Evolutionary conservation across 2,113 vertebrate species (phyloP), one percentile per base, ranked within the genome.

Genomic region (Menidia beryllina): DNA sequence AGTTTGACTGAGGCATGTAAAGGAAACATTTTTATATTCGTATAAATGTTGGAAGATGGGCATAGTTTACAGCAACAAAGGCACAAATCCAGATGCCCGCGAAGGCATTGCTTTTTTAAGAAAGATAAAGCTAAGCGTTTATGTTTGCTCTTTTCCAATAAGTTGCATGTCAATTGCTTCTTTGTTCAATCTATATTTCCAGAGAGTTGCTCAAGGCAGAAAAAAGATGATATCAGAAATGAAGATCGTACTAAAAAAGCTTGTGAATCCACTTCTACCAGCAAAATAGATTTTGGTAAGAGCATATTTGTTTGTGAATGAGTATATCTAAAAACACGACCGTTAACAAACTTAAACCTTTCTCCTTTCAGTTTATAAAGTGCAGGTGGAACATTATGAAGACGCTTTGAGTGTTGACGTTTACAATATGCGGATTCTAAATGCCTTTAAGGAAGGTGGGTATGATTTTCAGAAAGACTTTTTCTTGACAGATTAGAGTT

Each of bases 161-260:
- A n/a, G n/a, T n/a, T n/a, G n/a, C n/a, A n/a, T n/a, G n/a, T n/a
- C n/a, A n/a, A n/a, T n/a, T n/a, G n/a, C n/a, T 43, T 55, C 3
- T 55, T 2, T 20, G 1, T 12, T 9, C 53, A 20, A 7, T 69
- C 0, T 77, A 27, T 60, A 14, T 66, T 74, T 2, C 0, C 85
- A 97, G 96, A 97, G 77, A 94, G 88, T 80, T 97, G 96, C 88
- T 95, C 93, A 67, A 54, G 91, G 53, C 91, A 76, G 48, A 93
- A 89, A 0, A 88, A 89, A 2, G 2, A 21, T 0, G 30, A 84
- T 0, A 67, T 75, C 12, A 0, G 1, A 21, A 17, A 43, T 74
- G 23, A 77, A 0, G 68, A 81, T 0, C 92, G 95, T 5, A 72
- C 84, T 0, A 57, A 75, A 0, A 91, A 72, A 0, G 88, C 92